phyloP scores from a whole-genome alignment of 2,888 invertebrate species.

The Oxytorus armatus region DNA sequence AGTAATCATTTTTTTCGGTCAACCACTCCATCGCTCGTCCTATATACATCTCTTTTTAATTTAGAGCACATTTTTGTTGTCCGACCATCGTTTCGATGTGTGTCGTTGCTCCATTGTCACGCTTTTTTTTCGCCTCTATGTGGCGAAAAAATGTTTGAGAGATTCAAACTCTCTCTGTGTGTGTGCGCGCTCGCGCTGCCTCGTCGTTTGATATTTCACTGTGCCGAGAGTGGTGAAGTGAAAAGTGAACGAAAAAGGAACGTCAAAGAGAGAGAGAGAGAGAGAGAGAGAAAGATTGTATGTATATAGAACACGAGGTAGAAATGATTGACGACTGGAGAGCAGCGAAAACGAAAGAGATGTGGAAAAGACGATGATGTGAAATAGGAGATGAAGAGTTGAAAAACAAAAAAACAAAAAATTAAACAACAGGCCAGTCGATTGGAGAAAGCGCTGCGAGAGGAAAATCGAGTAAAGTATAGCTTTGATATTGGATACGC shows the following conservation, averaged over 20 bases:
- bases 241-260: constrained; percentile 57
- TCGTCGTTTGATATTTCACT: constrained; percentile 72
- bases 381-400: too few species aligned
- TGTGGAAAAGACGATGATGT: background rate
- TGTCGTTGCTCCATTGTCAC: too few species aligned
- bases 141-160: too few species aligned
- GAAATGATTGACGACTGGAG: background rate
- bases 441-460: background rate
- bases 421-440: background rate
- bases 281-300: too few species aligned
- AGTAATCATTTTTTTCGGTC: too few species aligned
- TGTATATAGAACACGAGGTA: background rate
- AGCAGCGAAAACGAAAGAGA: background rate
- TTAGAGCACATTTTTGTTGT: too few species aligned
- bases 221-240: constrained; percentile 65
- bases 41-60: too few species aligned
- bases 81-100: too few species aligned
- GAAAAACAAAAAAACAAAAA: background rate
- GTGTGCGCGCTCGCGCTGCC: constrained; percentile 6
- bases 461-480: background rate
- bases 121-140: too few species aligned
- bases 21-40: too few species aligned
- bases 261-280: constrained; percentile 58
- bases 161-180: background rate
- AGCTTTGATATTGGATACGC: constrained; percentile 33